Conservation (phyloP, 2,113 vertebrate species). For the Chloebia gouldiae region DNA sequence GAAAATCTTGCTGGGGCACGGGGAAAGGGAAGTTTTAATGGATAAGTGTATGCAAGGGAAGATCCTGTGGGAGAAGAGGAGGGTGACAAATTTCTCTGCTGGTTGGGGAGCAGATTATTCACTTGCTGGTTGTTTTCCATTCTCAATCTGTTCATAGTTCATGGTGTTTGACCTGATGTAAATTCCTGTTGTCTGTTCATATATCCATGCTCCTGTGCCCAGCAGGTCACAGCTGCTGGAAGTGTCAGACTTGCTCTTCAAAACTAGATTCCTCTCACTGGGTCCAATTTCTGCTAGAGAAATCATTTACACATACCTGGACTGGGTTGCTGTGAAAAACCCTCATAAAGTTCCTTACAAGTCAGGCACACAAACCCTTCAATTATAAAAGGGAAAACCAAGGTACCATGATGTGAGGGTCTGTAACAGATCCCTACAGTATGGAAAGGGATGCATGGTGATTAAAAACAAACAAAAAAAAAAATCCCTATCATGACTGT, state of each 20-base stretch:
- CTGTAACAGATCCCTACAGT: neutral
- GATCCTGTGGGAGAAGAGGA: neutral
- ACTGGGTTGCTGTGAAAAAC: neutral
- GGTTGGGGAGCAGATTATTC: neutral
- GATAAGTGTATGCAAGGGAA: neutral
- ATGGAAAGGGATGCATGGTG: neutral
- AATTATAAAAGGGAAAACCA: neutral
- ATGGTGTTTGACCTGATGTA: neutral
- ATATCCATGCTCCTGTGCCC: fast-evolving
- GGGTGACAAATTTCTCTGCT: neutral
- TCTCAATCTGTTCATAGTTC: fast-evolving
- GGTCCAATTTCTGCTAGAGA: neutral
- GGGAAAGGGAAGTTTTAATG: neutral
- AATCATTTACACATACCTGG: neutral
- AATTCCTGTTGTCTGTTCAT: neutral
- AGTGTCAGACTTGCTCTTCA: neutral
- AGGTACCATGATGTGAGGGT: neutral
- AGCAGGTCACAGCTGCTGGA: fast-evolving
- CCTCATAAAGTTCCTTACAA: neutral
- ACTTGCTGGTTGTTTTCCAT: neutral
- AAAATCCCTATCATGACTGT: neutral
- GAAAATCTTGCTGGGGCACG: neutral
- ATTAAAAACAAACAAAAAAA: neutral
- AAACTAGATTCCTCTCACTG: neutral
- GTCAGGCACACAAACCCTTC: neutral